Evolutionary conservation across 1,140 invertebrate species (phyloP), one percentile per base, ranked within the genome.

Genomic region (Coptotermes formosanus): DNA sequence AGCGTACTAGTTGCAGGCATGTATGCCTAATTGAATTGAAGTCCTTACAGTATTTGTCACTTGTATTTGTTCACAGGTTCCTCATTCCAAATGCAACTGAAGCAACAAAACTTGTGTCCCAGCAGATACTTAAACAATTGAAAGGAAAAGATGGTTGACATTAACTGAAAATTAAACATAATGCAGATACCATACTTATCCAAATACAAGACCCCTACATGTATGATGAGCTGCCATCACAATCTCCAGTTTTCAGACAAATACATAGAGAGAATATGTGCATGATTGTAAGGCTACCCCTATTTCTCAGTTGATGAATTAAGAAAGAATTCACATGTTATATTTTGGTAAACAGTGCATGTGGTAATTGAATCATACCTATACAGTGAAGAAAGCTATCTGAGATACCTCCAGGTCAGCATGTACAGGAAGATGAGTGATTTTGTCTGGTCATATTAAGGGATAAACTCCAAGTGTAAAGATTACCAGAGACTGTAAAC

Each of bases 41-140:
- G 12, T 55, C 19, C 0, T 16, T 21, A 19, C 19, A 21, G 52
- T 55, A 19, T 55, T 55, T 55, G 52, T 55, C 52, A 55, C 19
- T 55, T 55, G 52, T 21, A 4, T 55, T 21, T 12, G 52, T 69
- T 89, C 88, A 82, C 89, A 91, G 95, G 87, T 98, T 98, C 92
- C 92, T 98, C 85, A 98, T 99, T 89, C 96, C 97, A 23, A 96
- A 97, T 90, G 97, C 97, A n/a, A 94, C 94, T 84, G 95, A 97
- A 91, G 97, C 97, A 21, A 98, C 97, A 4, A 96, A 96, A 92
- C 91, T 96, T 23, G 94, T 97, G 84, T 95, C 95, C 69, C 92
- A 94, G 88, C 94, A 95, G 89, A 96, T 96, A 43, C 21, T 87
- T 48, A 85, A 87, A 81, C 75, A 85, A 43, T 83, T 85, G 45